A percentile compares a stretch with the other conserved stretches of the same genome.
These are phyloP conservation scores for Gobio gobio DNA, from an alignment of 2,113 vertebrate species.

Conservation along the genomic window DNA sequence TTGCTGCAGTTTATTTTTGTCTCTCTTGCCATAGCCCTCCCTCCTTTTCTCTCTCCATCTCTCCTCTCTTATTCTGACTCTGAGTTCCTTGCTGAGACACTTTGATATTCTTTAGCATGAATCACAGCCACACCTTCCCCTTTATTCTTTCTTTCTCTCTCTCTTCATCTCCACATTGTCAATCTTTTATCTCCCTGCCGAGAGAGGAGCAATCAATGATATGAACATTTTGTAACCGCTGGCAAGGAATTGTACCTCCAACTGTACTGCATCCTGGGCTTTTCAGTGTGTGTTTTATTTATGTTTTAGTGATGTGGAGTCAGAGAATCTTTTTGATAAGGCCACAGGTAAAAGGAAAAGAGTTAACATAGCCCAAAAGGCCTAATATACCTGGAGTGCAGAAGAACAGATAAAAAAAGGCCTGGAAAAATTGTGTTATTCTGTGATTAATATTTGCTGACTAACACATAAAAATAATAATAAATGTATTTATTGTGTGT, in stretches of 20 bases:
- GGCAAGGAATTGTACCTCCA: background rate
- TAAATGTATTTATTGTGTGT: background rate
- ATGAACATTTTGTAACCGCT: conserved; percentile 34
- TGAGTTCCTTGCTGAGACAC: background rate
- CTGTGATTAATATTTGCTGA: background rate
- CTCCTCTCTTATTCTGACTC: background rate
- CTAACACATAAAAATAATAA: background rate
- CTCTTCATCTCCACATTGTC: background rate
- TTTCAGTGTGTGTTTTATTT: background rate
- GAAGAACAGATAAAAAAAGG: background rate
- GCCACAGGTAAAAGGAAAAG: background rate
- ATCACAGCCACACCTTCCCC: conserved; percentile 25
- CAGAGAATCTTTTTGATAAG: background rate
- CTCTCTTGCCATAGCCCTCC: conserved; percentile 2
- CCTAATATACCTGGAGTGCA: background rate
- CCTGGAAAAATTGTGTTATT: background rate
- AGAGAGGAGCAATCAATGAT: conserved; percentile 35
- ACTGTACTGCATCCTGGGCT: background rate
- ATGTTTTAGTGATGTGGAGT: conserved; percentile 5
- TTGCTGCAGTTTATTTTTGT: conserved; percentile 37
- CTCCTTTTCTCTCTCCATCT: background rate
- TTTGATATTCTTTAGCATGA: conserved; percentile 51
- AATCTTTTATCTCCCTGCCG: conserved; percentile 4
- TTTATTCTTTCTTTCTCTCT: background rate
- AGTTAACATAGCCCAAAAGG: background rate